Evolutionary conservation across 1,140 invertebrate species (phyloP).

Genomic region (Aphaenogaster floridana): DNA sequence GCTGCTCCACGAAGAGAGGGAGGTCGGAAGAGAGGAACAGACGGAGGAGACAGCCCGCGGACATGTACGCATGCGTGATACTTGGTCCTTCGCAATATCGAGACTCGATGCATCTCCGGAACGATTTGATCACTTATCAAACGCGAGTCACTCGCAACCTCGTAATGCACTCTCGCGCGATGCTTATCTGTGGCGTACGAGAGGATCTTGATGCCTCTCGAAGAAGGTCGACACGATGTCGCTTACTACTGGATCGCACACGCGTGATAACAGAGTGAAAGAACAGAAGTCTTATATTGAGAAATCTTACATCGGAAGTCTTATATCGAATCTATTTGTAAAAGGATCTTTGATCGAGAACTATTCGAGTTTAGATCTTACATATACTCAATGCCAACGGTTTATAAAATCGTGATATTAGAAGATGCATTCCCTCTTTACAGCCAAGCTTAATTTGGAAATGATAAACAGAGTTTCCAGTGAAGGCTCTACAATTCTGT

Average conservation of each 20-base stretch:
- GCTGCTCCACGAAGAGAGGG: slow-evolving; percentile 63
- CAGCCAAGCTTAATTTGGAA: slow-evolving; percentile 7
- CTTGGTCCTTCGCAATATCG: slow-evolving; percentile 68
- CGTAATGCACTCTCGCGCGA: slow-evolving; percentile 42
- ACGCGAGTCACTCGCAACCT: slow-evolving; percentile 70
- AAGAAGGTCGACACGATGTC: slow-evolving; percentile 26
- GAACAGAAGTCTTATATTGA: not conserved
- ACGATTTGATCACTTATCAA: slow-evolving; percentile 75
- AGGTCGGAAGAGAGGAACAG: slow-evolving; percentile 76
- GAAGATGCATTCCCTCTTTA: not conserved
- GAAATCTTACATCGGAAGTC: too few relatives aligned
- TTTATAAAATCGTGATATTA: not conserved
- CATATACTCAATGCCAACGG: not conserved
- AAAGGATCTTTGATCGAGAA: too few relatives aligned
- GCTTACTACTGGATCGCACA: not conserved
- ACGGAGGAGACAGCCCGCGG: slow-evolving; percentile 63
- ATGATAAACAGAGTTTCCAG: slow-evolving; percentile 26
- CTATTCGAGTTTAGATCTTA: not conserved
- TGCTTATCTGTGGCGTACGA: slow-evolving; percentile 36
- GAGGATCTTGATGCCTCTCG: slow-evolving; percentile 31
- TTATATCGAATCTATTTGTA: too few relatives aligned
- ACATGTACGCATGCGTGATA: slow-evolving; percentile 76
- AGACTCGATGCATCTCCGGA: slow-evolving; percentile 45
- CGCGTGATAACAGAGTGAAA: not conserved
- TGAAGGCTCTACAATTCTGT: not conserved